These are phyloP conservation scores for Drosophila melanocephala DNA, from an alignment of 2,888 invertebrate species.

Conservation along the genomic window DNA sequence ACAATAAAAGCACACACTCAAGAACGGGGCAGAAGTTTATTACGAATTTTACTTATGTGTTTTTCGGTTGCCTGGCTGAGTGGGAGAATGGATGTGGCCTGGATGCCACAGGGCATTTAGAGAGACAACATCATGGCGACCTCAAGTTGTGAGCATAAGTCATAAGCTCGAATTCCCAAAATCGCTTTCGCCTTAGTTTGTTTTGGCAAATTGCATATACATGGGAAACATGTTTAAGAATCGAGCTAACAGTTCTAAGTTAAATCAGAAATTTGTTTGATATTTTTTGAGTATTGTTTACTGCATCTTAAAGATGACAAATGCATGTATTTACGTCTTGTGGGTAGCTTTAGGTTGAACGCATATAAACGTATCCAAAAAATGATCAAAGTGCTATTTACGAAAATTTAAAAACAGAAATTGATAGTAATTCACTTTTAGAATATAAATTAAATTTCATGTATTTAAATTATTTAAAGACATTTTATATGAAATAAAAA, in stretches of 20 bases:
- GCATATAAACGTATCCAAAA: neutral
- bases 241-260: conserved; percentile 1
- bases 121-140: conserved; percentile 64
- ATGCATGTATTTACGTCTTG: neutral
- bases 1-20: conserved; percentile 70
- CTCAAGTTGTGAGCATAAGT: conserved; percentile 53
- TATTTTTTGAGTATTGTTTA: neutral
- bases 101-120: conserved; percentile 74
- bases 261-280: neutral
- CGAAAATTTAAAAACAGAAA: neutral
- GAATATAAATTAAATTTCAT: neutral
- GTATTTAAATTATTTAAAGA: neutral
- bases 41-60: conserved; percentile 79
- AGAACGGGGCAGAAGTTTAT: conserved; percentile 66
- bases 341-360: neutral
- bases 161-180: conserved; percentile 47
- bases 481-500: neutral
- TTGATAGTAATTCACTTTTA: neutral
- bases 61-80: conserved; percentile 47
- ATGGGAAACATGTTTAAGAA: conserved; percentile 9
- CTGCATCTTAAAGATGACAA: neutral
- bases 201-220: conserved; percentile 27
- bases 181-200: conserved; percentile 17
- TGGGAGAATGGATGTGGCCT: neutral
- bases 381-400: neutral